Evolutionary conservation across 2,888 invertebrate species (phyloP).

Genomic region (Endomychus coccineus): DNA sequence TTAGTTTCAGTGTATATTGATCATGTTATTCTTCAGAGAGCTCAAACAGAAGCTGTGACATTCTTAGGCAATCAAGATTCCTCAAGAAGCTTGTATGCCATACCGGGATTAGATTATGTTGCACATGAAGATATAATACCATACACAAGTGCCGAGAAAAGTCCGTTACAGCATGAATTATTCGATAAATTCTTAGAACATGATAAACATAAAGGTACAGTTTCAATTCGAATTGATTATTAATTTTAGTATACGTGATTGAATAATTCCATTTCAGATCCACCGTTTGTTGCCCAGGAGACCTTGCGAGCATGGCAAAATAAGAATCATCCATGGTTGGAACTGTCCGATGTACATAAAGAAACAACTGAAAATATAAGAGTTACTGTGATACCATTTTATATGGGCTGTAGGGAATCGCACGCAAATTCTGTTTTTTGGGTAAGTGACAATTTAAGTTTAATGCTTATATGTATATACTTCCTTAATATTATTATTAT

Average conservation of each 20-base stretch:
- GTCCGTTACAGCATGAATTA: slow-evolving; percentile 89
- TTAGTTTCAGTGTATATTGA: not conserved
- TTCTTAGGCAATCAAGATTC: slow-evolving; percentile 95
- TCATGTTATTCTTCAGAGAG: slow-evolving; percentile 56
- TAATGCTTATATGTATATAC: not conserved
- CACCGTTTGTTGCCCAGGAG: slow-evolving; percentile 81
- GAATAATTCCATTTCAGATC: slow-evolving; percentile 49
- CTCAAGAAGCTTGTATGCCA: slow-evolving; percentile 88
- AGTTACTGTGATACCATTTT: slow-evolving; percentile 97
- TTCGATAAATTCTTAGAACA: slow-evolving; percentile 91
- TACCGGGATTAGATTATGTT: slow-evolving; percentile 96
- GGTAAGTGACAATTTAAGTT: slow-evolving; percentile 51
- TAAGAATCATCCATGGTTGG: slow-evolving; percentile 95
- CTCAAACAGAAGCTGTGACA: slow-evolving; percentile 97
- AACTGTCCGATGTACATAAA: slow-evolving; percentile 92
- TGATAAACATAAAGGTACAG: slow-evolving; percentile 64
- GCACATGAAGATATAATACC: slow-evolving; percentile 97
- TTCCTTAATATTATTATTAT: not conserved
- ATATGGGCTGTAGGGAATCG: slow-evolving; percentile 90
- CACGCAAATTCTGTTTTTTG: slow-evolving; percentile 90
- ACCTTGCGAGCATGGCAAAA: slow-evolving; percentile 93
- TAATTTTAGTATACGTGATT: not conserved
- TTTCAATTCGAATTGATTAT: not conserved
- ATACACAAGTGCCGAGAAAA: slow-evolving; percentile 79
- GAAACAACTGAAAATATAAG: slow-evolving; percentile 95